Evolutionary conservation across 2,797 vertebrate species (phyloP), one percentile per base, ranked within the genome.

Genomic region (Mionectes olivaceus): DNA sequence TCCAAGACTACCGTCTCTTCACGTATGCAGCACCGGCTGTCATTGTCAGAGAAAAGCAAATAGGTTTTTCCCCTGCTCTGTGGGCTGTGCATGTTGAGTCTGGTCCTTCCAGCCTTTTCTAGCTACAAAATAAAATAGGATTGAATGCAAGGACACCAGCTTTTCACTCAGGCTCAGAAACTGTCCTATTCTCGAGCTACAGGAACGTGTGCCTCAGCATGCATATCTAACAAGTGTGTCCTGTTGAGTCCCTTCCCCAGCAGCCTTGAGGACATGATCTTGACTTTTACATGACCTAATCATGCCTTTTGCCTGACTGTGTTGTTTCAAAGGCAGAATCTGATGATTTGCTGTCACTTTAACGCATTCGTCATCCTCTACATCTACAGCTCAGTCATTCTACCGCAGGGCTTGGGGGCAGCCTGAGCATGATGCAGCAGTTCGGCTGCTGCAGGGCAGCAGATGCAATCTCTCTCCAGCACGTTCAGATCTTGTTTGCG

Each of bases 81-180:
- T 88, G 85, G 92, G 94, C 69, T 91, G 8, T 91, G 59, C 95
- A n/a, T 93, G 95, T 90, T 5, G 65, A 90, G 77, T 95, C 95
- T 95, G 85, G 88, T 76, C 85, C 63, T 90, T 87, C 44, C 78
- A 94, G 59, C 44, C 35, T 80, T 67, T 77, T 22, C 47, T 50
- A 67, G 23, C 59, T 43, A 28, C 55, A 57, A 18, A 76, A 61
- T 17, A 67, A 63, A 63, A 63, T 63, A 71, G 6, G 6, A 75
- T 22, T 57, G 55, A 80, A 73, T 3, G 11, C 22, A 68, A 64
- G 53, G 18, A 69, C 57, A 50, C 0, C 1, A 33, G 15, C 11
- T 47, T 87, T 90, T 50, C n/a, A 30, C 16, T 63, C 64, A 30
- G 44, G 22, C 39, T n/a, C 56, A 61, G 50, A 88, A 94, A 33